Percentiles rank a stretch among this genome's conserved stretches.
phyloP scores from a whole-genome alignment of 1,140 invertebrate genomes.

The Philotrypesis tridentata region DNA sequence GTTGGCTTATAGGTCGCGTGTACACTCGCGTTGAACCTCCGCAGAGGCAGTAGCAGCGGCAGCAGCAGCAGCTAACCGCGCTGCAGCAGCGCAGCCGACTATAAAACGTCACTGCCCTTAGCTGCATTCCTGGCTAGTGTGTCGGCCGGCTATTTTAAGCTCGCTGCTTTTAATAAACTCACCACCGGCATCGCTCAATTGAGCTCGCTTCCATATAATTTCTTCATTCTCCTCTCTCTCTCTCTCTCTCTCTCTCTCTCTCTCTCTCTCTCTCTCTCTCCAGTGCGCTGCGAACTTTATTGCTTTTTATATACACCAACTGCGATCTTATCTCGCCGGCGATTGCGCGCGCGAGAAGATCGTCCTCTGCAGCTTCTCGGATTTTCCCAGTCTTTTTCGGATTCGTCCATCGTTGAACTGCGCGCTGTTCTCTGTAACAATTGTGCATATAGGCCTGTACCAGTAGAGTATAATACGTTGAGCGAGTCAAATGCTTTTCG shows the following conservation, averaged over 20 bases:
- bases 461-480: too few species aligned
- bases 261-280: too few species aligned
- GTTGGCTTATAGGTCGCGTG: neutral
- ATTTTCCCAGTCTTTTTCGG: too few species aligned
- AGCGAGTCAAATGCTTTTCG: neutral
- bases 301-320: too few species aligned
- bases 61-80: neutral
- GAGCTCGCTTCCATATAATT: slow-evolving; percentile 57
- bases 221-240: slow-evolving; percentile 25
- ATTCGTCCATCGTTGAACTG: too few species aligned
- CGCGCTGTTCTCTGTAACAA: too few species aligned
- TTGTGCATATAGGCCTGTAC: too few species aligned
- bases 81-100: slow-evolving; percentile 54
- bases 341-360: too few species aligned
- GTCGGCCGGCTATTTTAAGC: slow-evolving; percentile 70
- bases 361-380: too few species aligned
- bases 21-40: neutral
- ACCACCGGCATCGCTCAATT: slow-evolving; percentile 66
- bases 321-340: too few species aligned
- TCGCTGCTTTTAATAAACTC: slow-evolving; percentile 62
- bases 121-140: slow-evolving; percentile 69
- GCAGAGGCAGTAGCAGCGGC: too few species aligned
- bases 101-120: slow-evolving; percentile 68
- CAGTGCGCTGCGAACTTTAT: neutral
- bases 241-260: too few species aligned